A percentile compares a stretch with the other conserved stretches of the same genome.
These are phyloP conservation scores for Drosophila albomicans DNA, from an alignment of 1,140 invertebrate species.

Conservation along the genomic window DNA sequence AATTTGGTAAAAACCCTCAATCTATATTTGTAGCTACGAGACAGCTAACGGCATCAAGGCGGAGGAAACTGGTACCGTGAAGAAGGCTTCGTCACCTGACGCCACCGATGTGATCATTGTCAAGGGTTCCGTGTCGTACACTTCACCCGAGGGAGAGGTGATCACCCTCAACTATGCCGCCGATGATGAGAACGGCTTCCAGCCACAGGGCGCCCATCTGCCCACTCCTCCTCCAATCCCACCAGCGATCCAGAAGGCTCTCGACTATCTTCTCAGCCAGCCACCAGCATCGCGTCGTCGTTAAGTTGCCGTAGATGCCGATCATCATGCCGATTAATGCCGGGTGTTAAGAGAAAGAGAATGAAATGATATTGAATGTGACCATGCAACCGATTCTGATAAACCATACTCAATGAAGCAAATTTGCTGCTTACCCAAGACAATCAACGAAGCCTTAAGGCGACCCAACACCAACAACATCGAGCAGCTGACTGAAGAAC, in stretches of 20 bases:
- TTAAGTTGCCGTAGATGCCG: conserved; percentile 32
- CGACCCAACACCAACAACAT: conserved; percentile 39
- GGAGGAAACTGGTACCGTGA: conserved; percentile 88
- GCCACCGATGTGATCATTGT: conserved; percentile 88
- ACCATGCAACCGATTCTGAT: conserved; percentile 45
- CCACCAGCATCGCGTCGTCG: conserved; percentile 84
- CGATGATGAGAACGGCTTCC: conserved; percentile 91
- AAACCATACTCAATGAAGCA: conserved; percentile 45
- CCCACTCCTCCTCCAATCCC: conserved; percentile 91
- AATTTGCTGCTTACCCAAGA: conserved; percentile 40
- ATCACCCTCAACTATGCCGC: conserved; percentile 92
- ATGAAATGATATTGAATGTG: conserved; percentile 20
- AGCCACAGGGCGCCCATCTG: conserved; percentile 89
- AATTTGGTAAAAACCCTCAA: conserved; percentile 4
- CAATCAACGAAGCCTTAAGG: conserved; percentile 31
- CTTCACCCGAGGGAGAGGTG: conserved; percentile 91
- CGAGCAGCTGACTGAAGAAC: conserved; percentile 74
- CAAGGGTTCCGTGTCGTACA: conserved; percentile 92
- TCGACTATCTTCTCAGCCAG: conserved; percentile 87
- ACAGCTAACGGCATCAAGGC: conserved; percentile 91
- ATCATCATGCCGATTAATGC: conserved; percentile 8
- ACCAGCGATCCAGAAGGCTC: conserved; percentile 90
- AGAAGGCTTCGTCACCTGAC: conserved; percentile 87
- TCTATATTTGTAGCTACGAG: conserved; percentile 87
- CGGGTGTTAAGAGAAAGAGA: conserved; percentile 4